Evolutionary conservation across 2,797 vertebrate species (phyloP), one percentile per base, ranked within the genome.

Genomic region (Ptychadena robeensis): DNA sequence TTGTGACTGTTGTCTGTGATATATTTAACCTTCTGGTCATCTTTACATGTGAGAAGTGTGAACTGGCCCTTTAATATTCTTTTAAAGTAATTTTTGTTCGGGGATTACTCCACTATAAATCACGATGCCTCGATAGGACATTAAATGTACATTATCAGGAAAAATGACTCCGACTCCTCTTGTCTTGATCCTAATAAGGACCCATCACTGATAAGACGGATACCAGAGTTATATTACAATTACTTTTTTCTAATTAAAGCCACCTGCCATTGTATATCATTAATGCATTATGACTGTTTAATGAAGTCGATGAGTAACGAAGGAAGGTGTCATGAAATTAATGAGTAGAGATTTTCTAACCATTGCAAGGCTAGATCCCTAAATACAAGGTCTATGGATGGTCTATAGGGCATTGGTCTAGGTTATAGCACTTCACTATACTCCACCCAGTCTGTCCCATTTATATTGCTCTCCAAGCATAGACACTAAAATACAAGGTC

Each of bases 111-210:
- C 73, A 35, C 12, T 37, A 83, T 79, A 79, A 73, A 73, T 73
- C 59, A 82, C 31, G 38, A 11, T 31, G 18, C n/a, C 18, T 37
- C 32, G 82, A 79, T 57, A 79, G 61, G 38, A 73, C 70, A 83
- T 83, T 83, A 83, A 83, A 83, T 79, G 32, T 74, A 59, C 69
- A 83, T 83, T 83, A 79, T 32, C 0, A 27, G 32, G 44, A 83
- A 79, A 73, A 74, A 59, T 71, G 2, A 27, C 32, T 70, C 30
- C 18, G 14, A n/a, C 37, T 64, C 27, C 40, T 75, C 40, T 70
- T 63, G 67, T n/a, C 76, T 32, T 69, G 71, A 69, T 44, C 37
- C 32, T 80, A 73, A 74, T 84, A 57, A 84, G 63, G 48, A 67
- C 53, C 77, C 70, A 64, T 74, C 48, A 48, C 27, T 70, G 44